Evolutionary conservation across 2,888 invertebrate genomes (phyloP), one percentile per base, ranked within the genome.

Genomic region (Halictus ligatus): DNA sequence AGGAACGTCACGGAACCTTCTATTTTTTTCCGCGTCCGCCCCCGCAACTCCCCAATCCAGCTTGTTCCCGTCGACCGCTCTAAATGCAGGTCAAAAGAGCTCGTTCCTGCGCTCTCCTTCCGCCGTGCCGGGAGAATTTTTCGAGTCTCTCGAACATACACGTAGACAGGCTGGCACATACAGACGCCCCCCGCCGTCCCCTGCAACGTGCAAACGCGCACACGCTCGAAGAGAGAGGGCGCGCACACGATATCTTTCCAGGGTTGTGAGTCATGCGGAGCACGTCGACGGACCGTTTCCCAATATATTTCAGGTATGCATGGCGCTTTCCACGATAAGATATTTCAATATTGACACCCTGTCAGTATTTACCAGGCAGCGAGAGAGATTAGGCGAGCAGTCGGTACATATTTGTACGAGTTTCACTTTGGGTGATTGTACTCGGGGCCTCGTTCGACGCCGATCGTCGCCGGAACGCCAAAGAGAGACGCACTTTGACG

Each of bases 281-380:
- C 80, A 83, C 76, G 81, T 74, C 73, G 89, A 87, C 78, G 60
- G 78, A 75, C 79, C 85, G 79, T 90, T 91, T 91, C 90, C 84
- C 87, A 89, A 91, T 89, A 90, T 90, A 88, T 91, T 92, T 90
- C 91, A 90, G 88, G 91, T 91, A 93, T 91, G 90, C 90, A 89
- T 85, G 91, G 83, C 90, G 90, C 90, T 93, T 93, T 92, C 89
- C 85, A 87, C 90, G 93, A 94, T 94, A 94, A 94, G 93, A 93
- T 93, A 91, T 93, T 92, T 91, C 93, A 94, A 94, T 94, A 94
- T 94, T 94, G 93, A 94, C 93, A 88, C 89, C 88, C 86, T 88
- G 91, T 92, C 92, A 92, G 89, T 94, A 92, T 94, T 94, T 93
- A 92, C 94, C 87, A 89, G 89, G 79, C 89, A 88, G 88, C 87